Evolutionary conservation across 2,797 vertebrate genomes (phyloP), one percentile per base, ranked within the genome.

Genomic region (Acipenser ruthenus): DNA sequence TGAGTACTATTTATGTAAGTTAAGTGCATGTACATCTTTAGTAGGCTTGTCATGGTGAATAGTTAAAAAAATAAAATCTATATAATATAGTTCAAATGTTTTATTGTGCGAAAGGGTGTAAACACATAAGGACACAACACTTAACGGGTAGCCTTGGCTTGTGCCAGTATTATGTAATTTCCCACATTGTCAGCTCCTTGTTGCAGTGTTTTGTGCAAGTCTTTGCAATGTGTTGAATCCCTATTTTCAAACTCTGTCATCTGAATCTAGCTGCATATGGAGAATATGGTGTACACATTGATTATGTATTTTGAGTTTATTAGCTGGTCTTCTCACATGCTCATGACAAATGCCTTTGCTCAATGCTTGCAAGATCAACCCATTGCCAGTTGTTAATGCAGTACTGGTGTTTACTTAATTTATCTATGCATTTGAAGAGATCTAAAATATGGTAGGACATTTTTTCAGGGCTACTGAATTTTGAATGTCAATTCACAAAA

Each of bases 401-500:
- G 92, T 92, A 90, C 87, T 90, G 84, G 79, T 85, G 84, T 89
- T 86, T 81, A 88, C 85, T 93, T 90, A 87, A 82, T 92, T 92
- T 92, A 95, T 93, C 94, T 94, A 93, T 95, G 95, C 94, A 93
- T 93, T 82, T 93, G 91, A 37, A 37, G 23, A 88, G 87, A 85
- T 91, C 87, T 88, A 84, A 78, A 80, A 75, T 82, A 78, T 74
- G 77, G 84, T 85, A 80, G 70, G 82, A 67, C 47, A 56, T 37
- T 51, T 53, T 58, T 61, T 84, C 82, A 83, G 83, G 84, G 82
- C 79, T 78, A 80, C 77, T 76, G 77, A 64, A 59, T 69, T 63
- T 60, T 70, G 70, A 76, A 68, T 80, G 74, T 80, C 75, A 71
- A 69, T 55, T 79, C 70, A 64, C 75, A 61, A 56, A 64, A 62